These are phyloP conservation scores for Hyla sarda DNA, from an alignment of 2,113 vertebrate genomes.

Conservation along the genomic window DNA sequence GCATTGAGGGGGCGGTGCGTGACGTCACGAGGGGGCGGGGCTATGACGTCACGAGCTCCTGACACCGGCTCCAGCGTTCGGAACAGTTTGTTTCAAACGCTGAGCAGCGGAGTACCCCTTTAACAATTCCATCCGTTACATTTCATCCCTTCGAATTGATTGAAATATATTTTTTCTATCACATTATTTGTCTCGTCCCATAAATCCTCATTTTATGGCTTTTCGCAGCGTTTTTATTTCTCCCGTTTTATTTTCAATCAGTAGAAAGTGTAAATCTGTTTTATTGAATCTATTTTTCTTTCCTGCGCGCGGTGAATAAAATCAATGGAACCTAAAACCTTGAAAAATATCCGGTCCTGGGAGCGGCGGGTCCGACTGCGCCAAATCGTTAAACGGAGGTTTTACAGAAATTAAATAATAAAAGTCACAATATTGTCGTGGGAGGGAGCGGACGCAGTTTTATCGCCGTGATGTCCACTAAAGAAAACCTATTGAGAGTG, in stretches of 20 bases:
- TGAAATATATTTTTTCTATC: background rate
- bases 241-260: background rate
- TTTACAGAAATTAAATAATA: background rate
- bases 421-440: background rate
- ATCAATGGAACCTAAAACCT: background rate
- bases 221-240: background rate
- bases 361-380: background rate
- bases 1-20: too few species aligned
- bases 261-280: constrained; percentile 9
- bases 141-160: background rate
- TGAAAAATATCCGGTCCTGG: background rate
- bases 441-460: background rate
- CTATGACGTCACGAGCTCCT: too few species aligned
- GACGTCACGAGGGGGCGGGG: too few species aligned
- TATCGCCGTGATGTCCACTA: background rate
- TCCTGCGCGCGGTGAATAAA: background rate
- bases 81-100: too few species aligned
- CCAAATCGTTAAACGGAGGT: background rate
- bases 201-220: constrained; percentile 12
- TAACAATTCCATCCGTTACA: background rate
- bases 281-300: background rate
- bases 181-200: background rate
- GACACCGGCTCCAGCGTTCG: too few species aligned
- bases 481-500: background rate
- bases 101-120: too few species aligned